phyloP scores from a whole-genome alignment of 2,888 invertebrate species.

The Ectemnius cavifrons region DNA sequence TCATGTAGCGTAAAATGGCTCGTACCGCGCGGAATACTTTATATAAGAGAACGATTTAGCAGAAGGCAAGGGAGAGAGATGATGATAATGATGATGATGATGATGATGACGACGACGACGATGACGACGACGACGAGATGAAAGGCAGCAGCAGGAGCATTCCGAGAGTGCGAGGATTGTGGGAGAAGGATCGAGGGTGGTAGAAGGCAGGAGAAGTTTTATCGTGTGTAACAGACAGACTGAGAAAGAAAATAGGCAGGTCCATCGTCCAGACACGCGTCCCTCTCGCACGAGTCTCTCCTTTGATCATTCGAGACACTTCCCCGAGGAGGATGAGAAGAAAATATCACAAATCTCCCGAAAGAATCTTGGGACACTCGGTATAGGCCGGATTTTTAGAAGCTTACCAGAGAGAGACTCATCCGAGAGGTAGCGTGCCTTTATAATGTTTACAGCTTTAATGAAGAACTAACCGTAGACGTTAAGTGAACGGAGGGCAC shows the following conservation, averaged over 20 bases:
- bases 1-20: too few relatives aligned
- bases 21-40: constrained; percentile 2
- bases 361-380: too few relatives aligned
- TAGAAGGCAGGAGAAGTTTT: constrained; percentile 1
- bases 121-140: neutral
- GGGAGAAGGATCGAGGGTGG: constrained; percentile 9
- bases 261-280: constrained; percentile 5
- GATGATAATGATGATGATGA: constrained; percentile 17
- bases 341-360: too few relatives aligned
- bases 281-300: neutral
- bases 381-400: neutral
- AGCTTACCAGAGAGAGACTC: neutral
- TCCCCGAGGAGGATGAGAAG: neutral
- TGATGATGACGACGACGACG: constrained; percentile 13
- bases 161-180: neutral
- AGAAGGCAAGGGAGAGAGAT: constrained; percentile 19
- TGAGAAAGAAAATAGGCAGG: constrained; percentile 17
- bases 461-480: constrained; percentile 51
- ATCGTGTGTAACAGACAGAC: neutral
- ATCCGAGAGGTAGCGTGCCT: neutral
- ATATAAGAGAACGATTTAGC: neutral
- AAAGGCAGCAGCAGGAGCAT: constrained; percentile 2
- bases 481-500: constrained; percentile 54
- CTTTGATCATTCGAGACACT: neutral
- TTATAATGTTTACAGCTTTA: constrained; percentile 50